These are phyloP conservation scores for Platichthys flesus DNA, from an alignment of 2,113 vertebrate genomes.

Conservation along the genomic window DNA sequence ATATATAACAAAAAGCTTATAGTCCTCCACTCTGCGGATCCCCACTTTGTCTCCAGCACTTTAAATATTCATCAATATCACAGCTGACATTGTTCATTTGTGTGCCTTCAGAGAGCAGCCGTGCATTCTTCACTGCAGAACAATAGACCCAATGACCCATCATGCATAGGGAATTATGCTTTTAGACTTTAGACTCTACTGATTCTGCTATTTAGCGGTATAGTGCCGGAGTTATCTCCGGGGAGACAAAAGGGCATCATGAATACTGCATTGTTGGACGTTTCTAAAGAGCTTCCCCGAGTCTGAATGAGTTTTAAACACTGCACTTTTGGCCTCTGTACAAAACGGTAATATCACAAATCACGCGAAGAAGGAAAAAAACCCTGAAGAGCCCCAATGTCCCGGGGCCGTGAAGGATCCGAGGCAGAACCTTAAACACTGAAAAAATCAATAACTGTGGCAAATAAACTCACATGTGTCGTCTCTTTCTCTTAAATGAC, in stretches of 20 bases:
- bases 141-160: constrained; percentile 65
- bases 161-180: constrained; percentile 76
- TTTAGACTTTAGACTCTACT: constrained; percentile 66
- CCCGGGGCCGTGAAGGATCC: background rate
- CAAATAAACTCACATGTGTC: constrained; percentile 28
- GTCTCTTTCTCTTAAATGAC: constrained; percentile 10
- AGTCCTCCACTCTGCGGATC: constrained; percentile 37
- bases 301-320: constrained; percentile 27
- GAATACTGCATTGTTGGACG: constrained; percentile 63
- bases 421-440: background rate
- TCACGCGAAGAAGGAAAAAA: constrained; percentile 1
- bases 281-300: constrained; percentile 32
- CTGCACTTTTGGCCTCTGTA: constrained; percentile 19
- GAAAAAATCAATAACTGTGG: constrained; percentile 15
- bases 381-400: background rate
- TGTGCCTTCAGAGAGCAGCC: constrained; percentile 46
- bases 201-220: constrained; percentile 46
- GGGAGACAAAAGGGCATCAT: constrained; percentile 59
- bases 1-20: constrained; percentile 58
- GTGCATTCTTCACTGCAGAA: constrained; percentile 59
- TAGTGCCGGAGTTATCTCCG: constrained; percentile 27
- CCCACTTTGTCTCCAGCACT: constrained; percentile 59
- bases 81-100: constrained; percentile 72
- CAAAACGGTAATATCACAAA: constrained; percentile 26
- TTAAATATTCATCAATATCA: constrained; percentile 80